Conservation (phyloP, 2,113 vertebrate genomes). For the Peromyscus maniculatus region DNA sequence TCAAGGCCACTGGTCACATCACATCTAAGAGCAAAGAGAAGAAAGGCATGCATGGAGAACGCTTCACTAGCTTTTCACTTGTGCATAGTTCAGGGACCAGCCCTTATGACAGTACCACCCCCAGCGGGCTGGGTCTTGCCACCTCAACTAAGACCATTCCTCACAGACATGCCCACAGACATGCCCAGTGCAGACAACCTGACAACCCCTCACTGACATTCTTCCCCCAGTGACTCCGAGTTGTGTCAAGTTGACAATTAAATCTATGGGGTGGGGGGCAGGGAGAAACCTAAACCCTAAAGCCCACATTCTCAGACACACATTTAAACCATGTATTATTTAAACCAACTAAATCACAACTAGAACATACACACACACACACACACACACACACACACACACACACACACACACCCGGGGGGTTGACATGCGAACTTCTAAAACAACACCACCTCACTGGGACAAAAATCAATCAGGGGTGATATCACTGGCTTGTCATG, state of each 20-base stretch:
- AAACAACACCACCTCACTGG: background rate
- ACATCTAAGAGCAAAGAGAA: background rate
- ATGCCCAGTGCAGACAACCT: background rate
- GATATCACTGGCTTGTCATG: background rate
- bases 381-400: too few species aligned
- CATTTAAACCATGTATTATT: background rate
- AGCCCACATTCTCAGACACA: background rate
- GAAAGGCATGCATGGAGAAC: background rate
- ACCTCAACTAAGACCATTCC: background rate
- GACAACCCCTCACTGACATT: background rate
- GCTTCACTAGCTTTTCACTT: background rate
- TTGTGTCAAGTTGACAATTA: background rate
- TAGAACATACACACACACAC: background rate
- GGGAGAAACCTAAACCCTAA: background rate
- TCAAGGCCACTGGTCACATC: background rate
- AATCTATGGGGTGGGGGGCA: background rate
- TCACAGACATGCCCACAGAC: background rate
- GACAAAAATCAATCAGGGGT: constrained; percentile 24
- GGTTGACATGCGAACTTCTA: background rate
- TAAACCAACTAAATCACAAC: background rate
- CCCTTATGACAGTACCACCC: background rate
- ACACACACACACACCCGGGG: too few species aligned
- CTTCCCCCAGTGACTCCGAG: background rate
- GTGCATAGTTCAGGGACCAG: background rate
- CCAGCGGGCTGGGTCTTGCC: background rate